phyloP scores from a whole-genome alignment of 2,888 invertebrate species.

The Coelogynopora nodosa region DNA sequence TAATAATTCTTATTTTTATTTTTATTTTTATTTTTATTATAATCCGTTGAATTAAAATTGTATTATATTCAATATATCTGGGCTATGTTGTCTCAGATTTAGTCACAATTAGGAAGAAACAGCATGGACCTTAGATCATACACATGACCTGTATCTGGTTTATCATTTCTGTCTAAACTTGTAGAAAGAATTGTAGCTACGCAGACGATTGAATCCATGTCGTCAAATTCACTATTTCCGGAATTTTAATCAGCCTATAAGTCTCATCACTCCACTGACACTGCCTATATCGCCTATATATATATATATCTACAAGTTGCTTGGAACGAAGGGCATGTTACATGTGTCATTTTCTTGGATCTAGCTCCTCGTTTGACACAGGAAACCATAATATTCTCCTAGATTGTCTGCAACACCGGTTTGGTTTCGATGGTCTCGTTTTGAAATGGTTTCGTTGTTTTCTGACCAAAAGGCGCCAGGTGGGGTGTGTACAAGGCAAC shows the following conservation, averaged over 20 bases:
- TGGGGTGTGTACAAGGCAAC: background rate
- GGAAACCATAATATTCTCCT: constrained; percentile 47
- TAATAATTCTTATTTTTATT: no score
- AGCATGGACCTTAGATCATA: no score
- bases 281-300: constrained; percentile 44
- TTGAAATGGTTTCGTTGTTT: background rate
- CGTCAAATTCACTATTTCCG: background rate
- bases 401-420: constrained; percentile 38
- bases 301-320: constrained; percentile 45
- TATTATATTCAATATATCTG: no score
- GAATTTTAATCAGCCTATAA: constrained; percentile 46
- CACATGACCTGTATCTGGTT: constrained; percentile 44
- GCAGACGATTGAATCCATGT: background rate
- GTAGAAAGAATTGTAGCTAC: constrained; percentile 39
- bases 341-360: constrained; percentile 46
- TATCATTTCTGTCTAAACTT: constrained; percentile 45
- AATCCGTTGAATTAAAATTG: no score
- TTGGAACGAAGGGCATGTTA: constrained; percentile 47
- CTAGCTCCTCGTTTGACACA: constrained; percentile 48
- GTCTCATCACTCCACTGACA: constrained; percentile 45
- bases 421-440: constrained; percentile 37
- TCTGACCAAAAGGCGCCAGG: background rate
- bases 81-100: no score
- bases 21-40: no score
- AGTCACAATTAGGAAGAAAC: no score